phyloP scores from a whole-genome alignment of 2,113 vertebrate species.

The Epinephelus moara region DNA sequence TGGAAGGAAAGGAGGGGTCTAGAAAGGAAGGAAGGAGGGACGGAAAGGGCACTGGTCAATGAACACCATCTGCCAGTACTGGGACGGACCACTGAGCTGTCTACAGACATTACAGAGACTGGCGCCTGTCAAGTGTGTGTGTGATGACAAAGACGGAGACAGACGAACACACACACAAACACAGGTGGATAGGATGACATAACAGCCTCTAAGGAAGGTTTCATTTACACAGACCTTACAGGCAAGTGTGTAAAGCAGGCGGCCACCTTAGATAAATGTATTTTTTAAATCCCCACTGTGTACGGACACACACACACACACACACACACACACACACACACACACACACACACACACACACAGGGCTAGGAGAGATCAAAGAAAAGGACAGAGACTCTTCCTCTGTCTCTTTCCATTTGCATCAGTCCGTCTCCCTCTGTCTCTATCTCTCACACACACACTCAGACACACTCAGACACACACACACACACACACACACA shows the following conservation, averaged over 20 bases:
- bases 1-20: not conserved
- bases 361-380: conserved; percentile 21
- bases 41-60: conserved; percentile 22
- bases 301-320: not conserved
- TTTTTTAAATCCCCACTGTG: too few relatives aligned
- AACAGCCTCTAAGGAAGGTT: not conserved
- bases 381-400: conserved; percentile 1
- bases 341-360: not conserved
- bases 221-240: not conserved
- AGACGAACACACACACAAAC: conserved; percentile 11
- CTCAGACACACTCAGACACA: not conserved
- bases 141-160: not conserved
- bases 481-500: not conserved
- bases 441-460: not conserved
- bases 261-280: too few relatives aligned
- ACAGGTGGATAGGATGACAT: not conserved
- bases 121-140: conserved; percentile 13
- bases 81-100: conserved; percentile 43
- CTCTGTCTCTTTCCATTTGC: conserved; percentile 6
- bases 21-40: not conserved
- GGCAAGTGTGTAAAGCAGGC: not conserved
- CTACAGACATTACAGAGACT: conserved; percentile 42
- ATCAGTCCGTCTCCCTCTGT: not conserved
- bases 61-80: conserved; percentile 40
- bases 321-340: conserved; percentile 1